phyloP scores from a whole-genome alignment of 1,140 invertebrate genomes.

The Trachymyrmex cornetzi region DNA sequence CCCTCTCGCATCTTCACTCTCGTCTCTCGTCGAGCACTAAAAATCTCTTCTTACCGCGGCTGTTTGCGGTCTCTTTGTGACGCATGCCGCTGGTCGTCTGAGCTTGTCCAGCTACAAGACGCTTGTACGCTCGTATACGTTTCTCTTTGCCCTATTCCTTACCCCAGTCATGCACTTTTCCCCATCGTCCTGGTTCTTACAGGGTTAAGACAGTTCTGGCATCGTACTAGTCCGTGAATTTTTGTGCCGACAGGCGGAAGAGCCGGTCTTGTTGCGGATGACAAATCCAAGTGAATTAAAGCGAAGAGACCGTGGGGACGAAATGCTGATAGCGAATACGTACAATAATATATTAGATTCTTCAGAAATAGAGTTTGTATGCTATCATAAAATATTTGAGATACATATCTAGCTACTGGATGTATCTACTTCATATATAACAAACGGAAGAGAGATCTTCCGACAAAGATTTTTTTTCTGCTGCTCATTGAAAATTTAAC shows the following conservation, averaged over 20 bases:
- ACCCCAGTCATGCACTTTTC: slow-evolving; percentile 21
- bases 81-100: slow-evolving; percentile 74
- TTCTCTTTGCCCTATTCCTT: slow-evolving; percentile 71
- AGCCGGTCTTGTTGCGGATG: slow-evolving; percentile 48
- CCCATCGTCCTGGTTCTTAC: background rate
- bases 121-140: slow-evolving; percentile 73
- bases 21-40: slow-evolving; percentile 66
- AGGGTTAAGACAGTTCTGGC: slow-evolving; percentile 40
- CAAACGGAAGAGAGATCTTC: background rate
- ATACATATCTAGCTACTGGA: slow-evolving; percentile 12
- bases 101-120: slow-evolving; percentile 78
- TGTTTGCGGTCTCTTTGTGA: slow-evolving; percentile 78
- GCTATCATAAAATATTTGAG: slow-evolving; percentile 12
- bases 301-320: background rate
- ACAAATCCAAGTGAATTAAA: slow-evolving; percentile 59
- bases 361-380: background rate
- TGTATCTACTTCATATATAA: background rate
- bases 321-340: slow-evolving; percentile 4
- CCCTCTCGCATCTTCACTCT: background rate
- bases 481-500: background rate
- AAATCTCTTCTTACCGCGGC: slow-evolving; percentile 71
- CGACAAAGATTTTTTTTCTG: background rate
- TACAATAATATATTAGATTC: slow-evolving; percentile 2
- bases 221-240: slow-evolving; percentile 65
- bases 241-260: slow-evolving; percentile 48